Base-by-base conservation (phyloP, 2,113 vertebrate species). In the Callopanchax toddi region DNA sequence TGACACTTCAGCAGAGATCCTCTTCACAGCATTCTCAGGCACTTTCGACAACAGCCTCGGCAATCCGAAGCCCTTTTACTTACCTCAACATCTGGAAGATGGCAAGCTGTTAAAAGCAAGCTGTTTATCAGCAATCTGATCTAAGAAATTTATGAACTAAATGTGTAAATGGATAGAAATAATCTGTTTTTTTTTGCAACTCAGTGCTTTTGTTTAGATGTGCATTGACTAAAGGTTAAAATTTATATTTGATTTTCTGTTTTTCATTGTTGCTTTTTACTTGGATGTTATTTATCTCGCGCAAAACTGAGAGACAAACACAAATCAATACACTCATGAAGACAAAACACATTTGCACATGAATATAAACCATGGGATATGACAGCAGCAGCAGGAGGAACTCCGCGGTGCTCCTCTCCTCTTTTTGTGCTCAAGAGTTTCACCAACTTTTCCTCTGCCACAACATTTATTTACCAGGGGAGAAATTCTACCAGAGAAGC, bases 381-480 rank as follows among this genome's bases (percentile, higher is more conserved):
- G n/a, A 53, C 67, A 61, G 56, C 52, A 63, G 58, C 67, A 61
- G 57, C 49, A 66, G 51, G 60, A 78, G 37, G 32, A 69, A 26
- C 45, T 67, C 32, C n/a, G 46, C 40, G 18, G 45, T 61, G 22
- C 64, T 69, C 70, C 44, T 60, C 46, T 36, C 20, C 37, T 62
- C 25, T 45, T 29, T 54, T 60, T n/a, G 11, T 40, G 25, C 48
- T 58, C 16, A 11, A 69, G 60, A n/a, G 2, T 71, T 68, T 58
- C 66, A 64, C 56, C 78, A 78, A 60, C 78, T 56, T 62, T 53
- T 71, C 69, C 71, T 60, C 67, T 84, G 72, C 84, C 77, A 84
- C 67, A 81, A 74, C 76, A 74, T 69, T 74, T 78, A 76, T 76
- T 82, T 76, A 84, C 71, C 69, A 54, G 49, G 81, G 72, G 71